A percentile compares a stretch with the other conserved stretches of the same genome.
Conservation (phyloP, 2,797 vertebrate genomes). For the Vultur gryphus region DNA sequence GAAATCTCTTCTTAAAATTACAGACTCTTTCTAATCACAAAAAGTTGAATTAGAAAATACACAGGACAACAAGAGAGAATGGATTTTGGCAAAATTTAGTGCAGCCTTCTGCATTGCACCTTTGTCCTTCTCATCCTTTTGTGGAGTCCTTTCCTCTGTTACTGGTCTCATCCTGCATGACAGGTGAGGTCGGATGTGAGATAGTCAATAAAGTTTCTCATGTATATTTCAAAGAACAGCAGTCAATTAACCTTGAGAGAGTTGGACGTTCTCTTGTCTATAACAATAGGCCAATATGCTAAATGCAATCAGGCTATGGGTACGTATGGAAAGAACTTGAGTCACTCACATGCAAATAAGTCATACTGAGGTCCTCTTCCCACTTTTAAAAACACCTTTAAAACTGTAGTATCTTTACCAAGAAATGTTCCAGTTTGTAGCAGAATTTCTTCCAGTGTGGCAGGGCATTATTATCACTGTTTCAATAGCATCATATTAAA, state of each 20-base stretch:
- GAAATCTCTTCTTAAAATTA: not conserved
- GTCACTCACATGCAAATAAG: not conserved
- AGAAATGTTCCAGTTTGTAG: not conserved
- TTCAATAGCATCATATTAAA: not conserved
- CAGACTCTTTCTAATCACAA: not conserved
- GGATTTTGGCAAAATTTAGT: not conserved
- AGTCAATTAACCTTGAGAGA: slow-evolving; percentile 73
- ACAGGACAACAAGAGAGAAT: not conserved
- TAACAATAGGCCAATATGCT: slow-evolving; percentile 9
- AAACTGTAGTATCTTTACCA: not conserved
- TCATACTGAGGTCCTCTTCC: not conserved
- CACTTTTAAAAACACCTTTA: not conserved
- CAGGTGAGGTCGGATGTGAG: slow-evolving; percentile 61
- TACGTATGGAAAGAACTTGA: not conserved
- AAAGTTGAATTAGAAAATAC: not conserved
- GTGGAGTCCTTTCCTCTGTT: slow-evolving; percentile 25
- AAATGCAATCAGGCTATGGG: not conserved
- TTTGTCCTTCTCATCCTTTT: slow-evolving; percentile 43
- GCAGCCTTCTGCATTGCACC: slow-evolving; percentile 33
- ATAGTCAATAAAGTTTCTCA: slow-evolving; percentile 67
- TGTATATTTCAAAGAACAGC: slow-evolving; percentile 70
- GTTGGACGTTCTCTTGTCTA: slow-evolving; percentile 52
- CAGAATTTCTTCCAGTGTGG: not conserved
- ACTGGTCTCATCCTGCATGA: slow-evolving; percentile 28
- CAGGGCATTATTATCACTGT: not conserved